phyloP scores from a whole-genome alignment of 2,113 vertebrate genomes.

The Calyptomena viridis region DNA sequence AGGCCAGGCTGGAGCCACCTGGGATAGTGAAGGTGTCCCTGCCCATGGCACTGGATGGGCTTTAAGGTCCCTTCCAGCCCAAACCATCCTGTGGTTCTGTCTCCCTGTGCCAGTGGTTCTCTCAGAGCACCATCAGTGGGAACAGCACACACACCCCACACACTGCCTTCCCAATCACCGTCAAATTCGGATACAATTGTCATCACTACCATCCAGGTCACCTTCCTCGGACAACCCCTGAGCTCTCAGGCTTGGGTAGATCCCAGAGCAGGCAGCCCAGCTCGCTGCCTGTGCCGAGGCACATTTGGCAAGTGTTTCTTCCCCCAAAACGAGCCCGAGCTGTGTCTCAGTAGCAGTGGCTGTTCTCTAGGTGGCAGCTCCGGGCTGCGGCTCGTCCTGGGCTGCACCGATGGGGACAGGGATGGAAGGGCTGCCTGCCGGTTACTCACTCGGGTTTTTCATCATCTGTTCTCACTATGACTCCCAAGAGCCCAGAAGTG shows the following conservation, averaged over 20 bases:
- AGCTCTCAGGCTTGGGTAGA: not conserved
- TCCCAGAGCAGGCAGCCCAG: not conserved
- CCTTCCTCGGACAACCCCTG: too few species aligned
- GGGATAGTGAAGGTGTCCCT: not conserved
- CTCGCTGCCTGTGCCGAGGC: fast-evolving
- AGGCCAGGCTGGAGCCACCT: too few species aligned
- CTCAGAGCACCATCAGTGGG: fast-evolving
- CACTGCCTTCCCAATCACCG: fast-evolving
- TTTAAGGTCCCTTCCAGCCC: not conserved
- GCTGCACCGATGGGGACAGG: too few species aligned
- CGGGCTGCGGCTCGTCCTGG: not conserved
- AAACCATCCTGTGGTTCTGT: not conserved
- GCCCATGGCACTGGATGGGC: not conserved
- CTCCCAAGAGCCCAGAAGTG: not conserved
- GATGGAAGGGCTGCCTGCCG: not conserved
- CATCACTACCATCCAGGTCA: fast-evolving
- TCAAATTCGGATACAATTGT: not conserved
- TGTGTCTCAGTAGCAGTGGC: not conserved
- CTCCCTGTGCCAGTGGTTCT: too few species aligned
- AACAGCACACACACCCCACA: not conserved
- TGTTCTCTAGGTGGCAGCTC: slow-evolving; percentile 45
- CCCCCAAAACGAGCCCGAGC: fast-evolving
- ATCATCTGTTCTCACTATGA: not conserved
- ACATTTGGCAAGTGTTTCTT: fast-evolving
- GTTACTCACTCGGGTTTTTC: fast-evolving